Evolutionary conservation across 2,888 invertebrate species (phyloP), one percentile per base, ranked within the genome.

Genomic region (Bedellia somnulentella): DNA sequence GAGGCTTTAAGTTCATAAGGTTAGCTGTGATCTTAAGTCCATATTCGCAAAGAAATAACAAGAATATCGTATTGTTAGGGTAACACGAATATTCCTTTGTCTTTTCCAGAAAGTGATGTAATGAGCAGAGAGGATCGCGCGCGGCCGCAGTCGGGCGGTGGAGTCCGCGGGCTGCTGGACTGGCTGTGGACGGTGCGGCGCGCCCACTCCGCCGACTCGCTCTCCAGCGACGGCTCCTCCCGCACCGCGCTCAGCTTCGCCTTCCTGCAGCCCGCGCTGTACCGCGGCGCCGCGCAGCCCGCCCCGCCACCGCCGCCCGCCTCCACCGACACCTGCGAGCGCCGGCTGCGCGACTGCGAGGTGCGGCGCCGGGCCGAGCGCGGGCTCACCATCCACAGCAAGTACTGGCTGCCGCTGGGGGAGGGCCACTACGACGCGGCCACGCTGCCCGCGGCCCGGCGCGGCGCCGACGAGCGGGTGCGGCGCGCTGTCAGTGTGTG

Each of bases 201-300:
- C 32, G 49, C 53, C 15, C 55, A 57, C 33, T 66, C 55, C 31
- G 57, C 45, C 41, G 68, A 63, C 16, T 86, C 86, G 52, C 66
- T 85, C 37, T 81, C 82, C 43, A 86, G 86, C 41, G 78, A 79
- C 29, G 82, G 84, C 47, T 87, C 87, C 43, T 86, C 82, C 33
- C 82, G 86, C 29, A 86, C 87, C 6, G 85, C 82, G 11, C 81
- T 80, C 23, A 87, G 87, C 47, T 87, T 89, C 50, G 82, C 85
- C 11, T 88, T 82, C 53, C 76, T 85, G 39, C 54, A 77, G 30
- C 78, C 86, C 36, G 60, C 73, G 66, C 36, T 81, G 80, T 52
- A 57, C 29, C 54, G 58, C 10, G 56, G 60, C 13, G 43, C 52
- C 16, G 47, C 54, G 27, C 67, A 71, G 12, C 46, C 68, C 29